These are phyloP conservation scores for Sepioteuthis lessoniana DNA, from an alignment of 2,888 invertebrate genomes.

Conservation along the genomic window DNA sequence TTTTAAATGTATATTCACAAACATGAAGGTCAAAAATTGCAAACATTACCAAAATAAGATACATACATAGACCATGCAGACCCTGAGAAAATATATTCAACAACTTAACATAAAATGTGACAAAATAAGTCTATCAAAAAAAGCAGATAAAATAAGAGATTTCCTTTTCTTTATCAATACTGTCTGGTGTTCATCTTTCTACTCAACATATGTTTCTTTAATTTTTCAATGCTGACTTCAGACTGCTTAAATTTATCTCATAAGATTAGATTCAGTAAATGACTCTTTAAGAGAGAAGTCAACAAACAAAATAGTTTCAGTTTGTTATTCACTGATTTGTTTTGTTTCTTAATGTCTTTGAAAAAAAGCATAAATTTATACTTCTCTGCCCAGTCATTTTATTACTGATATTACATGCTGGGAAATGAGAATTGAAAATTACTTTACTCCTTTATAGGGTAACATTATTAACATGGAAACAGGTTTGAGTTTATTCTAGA, in stretches of 20 bases:
- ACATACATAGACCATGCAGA: neutral
- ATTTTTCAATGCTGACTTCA: neutral
- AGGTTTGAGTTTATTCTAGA: neutral
- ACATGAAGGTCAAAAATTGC: neutral
- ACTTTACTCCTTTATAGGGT: neutral
- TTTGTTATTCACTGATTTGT: neutral
- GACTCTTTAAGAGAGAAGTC: too few relatives aligned
- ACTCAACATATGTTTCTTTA: neutral
- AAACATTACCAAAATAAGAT: neutral
- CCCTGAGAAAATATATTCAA: conserved; percentile 2
- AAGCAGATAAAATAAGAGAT: neutral
- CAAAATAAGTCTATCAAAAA: neutral
- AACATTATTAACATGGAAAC: neutral
- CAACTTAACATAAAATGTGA: neutral
- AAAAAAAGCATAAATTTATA: neutral
- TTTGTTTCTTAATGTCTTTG: too few relatives aligned
- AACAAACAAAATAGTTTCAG: neutral
- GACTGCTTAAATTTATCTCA: neutral
- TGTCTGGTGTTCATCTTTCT: neutral
- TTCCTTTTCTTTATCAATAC: neutral
- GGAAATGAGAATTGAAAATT: neutral
- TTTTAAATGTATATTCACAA: neutral
- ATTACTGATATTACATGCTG: too few relatives aligned
- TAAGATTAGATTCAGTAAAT: neutral
- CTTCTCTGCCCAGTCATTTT: too few relatives aligned